Conservation (phyloP, 2,888 invertebrate species). For the Cistogaster globosa region DNA sequence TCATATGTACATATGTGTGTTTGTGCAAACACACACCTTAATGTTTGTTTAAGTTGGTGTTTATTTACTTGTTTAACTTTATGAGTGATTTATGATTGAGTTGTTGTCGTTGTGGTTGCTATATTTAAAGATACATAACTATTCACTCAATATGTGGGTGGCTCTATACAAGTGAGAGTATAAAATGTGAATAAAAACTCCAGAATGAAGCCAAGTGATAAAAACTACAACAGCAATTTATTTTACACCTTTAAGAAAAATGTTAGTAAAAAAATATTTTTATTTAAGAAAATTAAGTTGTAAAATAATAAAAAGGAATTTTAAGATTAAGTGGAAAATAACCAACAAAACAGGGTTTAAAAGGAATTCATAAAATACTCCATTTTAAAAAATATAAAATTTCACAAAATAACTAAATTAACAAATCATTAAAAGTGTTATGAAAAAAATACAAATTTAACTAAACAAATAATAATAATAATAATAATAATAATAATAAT, state of each 20-base stretch:
- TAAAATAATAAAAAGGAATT: too few relatives aligned
- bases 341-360: too few relatives aligned
- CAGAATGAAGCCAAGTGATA: constrained; percentile 9
- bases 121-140: background rate
- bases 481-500: too few relatives aligned
- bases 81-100: constrained; percentile 52
- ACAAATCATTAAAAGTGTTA: too few relatives aligned
- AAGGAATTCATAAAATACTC: too few relatives aligned
- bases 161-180: constrained; percentile 51
- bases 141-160: constrained; percentile 60
- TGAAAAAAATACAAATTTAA: too few relatives aligned
- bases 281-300: too few relatives aligned
- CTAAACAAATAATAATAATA: too few relatives aligned
- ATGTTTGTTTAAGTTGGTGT: background rate
- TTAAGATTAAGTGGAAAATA: too few relatives aligned
- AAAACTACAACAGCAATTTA: constrained; percentile 11
- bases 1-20: background rate
- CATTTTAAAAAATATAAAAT: too few relatives aligned
- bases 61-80: background rate
- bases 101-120: constrained; percentile 17
- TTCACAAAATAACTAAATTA: too few relatives aligned
- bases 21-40: background rate
- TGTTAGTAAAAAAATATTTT: constrained; percentile 5
- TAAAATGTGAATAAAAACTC: constrained; percentile 15
- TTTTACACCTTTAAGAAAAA: constrained; percentile 13